Evolutionary conservation across 2,797 vertebrate species (phyloP).

Genomic region (Chiroxiphia lanceolata): DNA sequence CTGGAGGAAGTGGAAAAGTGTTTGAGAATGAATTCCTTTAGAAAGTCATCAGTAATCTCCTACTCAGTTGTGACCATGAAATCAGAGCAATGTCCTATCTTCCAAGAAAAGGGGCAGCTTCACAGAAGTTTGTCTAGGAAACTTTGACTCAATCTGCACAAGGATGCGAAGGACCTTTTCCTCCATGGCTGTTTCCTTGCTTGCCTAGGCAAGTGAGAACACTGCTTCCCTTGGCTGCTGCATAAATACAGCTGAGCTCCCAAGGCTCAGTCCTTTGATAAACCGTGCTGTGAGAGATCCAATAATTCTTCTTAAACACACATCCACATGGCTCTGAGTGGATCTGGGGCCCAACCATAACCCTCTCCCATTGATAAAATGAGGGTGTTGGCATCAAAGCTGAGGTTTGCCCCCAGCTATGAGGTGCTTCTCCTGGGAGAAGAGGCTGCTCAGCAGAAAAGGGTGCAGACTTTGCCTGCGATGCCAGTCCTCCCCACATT

Average conservation of each 20-base stretch:
- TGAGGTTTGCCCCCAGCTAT: not conserved
- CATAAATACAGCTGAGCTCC: not conserved
- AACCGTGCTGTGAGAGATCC: not conserved
- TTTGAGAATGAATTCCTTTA: not conserved
- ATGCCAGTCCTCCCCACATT: not conserved
- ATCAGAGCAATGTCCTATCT: not conserved
- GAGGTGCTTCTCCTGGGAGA: not conserved
- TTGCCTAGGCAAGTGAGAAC: not conserved
- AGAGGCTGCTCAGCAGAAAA: not conserved
- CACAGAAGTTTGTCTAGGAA: not conserved
- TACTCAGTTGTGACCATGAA: not conserved
- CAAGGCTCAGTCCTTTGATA: not conserved
- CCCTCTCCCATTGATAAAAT: not conserved
- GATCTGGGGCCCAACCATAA: not conserved
- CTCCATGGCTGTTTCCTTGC: not conserved
- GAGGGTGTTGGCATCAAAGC: not conserved
- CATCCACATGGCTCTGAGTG: not conserved
- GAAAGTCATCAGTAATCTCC: not conserved
- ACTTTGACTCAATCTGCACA: not conserved
- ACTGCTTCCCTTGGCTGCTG: not conserved
- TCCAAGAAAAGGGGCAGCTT: not conserved
- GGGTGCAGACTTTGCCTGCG: not conserved
- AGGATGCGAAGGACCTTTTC: not conserved
- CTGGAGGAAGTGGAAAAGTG: rapidly evolving
- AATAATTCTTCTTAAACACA: not conserved